phyloP scores from a whole-genome alignment of 2,797 vertebrate genomes.

The Pelochelys cantorii region DNA sequence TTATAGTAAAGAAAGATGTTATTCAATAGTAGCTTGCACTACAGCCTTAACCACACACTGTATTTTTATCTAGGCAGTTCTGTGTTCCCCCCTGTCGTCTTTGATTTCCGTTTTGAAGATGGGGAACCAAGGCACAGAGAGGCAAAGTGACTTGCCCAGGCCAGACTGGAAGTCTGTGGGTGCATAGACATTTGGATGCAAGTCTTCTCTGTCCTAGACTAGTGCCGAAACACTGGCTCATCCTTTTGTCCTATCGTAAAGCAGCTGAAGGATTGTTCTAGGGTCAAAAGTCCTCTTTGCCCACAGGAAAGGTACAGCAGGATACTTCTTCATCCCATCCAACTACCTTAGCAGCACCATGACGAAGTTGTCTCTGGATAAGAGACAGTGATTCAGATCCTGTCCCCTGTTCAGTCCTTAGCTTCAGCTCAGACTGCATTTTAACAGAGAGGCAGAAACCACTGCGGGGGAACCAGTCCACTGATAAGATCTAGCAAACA shows the following conservation, averaged over 20 bases:
- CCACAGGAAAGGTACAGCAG: not conserved
- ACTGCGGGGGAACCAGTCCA: accelerated
- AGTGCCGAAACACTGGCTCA: not conserved
- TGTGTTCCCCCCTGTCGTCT: not conserved
- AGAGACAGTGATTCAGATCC: not conserved
- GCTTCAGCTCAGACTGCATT: not conserved
- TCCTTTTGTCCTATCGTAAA: not conserved
- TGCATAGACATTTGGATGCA: constrained; percentile 1
- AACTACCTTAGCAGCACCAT: accelerated
- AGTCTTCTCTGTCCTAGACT: not conserved
- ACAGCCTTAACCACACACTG: not conserved
- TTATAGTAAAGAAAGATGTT: constrained; percentile 38
- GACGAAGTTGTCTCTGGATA: accelerated
- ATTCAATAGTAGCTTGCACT: constrained; percentile 25
- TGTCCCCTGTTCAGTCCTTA: not conserved
- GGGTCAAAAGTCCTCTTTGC: not conserved
- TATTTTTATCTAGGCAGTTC: constrained; percentile 19
- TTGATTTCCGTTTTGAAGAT: not conserved
- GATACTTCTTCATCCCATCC: not conserved
- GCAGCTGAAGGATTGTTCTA: not conserved
- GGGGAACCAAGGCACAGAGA: not conserved
- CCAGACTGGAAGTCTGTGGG: not conserved
- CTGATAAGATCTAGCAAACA: not conserved
- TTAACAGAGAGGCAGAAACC: not conserved
- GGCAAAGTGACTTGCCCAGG: not conserved